A percentile compares a stretch with the other conserved stretches of the same genome.
These are phyloP conservation scores for Solenodon paradoxus DNA, from an alignment of 2,113 vertebrate species.

Conservation along the genomic window DNA sequence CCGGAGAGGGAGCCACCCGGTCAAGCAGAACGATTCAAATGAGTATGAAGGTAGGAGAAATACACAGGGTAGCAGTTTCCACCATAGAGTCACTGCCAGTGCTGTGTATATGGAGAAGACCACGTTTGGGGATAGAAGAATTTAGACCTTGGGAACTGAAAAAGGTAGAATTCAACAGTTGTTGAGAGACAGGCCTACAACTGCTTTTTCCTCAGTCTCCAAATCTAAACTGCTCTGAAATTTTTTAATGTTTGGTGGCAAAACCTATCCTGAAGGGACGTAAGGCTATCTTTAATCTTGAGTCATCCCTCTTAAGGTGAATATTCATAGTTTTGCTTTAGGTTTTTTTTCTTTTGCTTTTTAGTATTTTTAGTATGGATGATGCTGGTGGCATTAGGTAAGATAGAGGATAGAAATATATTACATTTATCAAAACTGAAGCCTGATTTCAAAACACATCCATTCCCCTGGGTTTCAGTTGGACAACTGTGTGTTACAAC, in stretches of 20 bases:
- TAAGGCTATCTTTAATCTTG: not conserved
- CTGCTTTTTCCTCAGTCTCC: not conserved
- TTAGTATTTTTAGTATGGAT: not conserved
- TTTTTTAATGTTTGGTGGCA: not conserved
- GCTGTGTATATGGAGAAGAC: not conserved
- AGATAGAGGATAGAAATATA: not conserved
- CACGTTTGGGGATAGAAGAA: not conserved
- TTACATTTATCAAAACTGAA: not conserved
- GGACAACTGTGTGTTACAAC: not conserved
- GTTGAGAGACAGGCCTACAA: not conserved
- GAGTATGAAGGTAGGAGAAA: slow-evolving; percentile 44
- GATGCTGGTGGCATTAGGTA: not conserved
- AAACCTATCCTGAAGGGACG: not conserved
- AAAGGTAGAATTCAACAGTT: not conserved
- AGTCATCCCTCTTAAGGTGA: not conserved
- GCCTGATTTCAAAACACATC: not conserved
- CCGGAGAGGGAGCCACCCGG: not conserved
- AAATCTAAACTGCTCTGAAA: not conserved
- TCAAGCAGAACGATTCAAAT: not conserved
- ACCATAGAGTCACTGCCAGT: too few relatives aligned
- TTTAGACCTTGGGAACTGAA: not conserved
- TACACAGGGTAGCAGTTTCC: not conserved
- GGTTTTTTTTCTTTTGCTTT: too few relatives aligned
- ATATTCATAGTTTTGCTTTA: not conserved
- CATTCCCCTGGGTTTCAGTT: not conserved